Base-by-base conservation (phyloP, 2,113 vertebrate species). In the Lampris incognitus region DNA sequence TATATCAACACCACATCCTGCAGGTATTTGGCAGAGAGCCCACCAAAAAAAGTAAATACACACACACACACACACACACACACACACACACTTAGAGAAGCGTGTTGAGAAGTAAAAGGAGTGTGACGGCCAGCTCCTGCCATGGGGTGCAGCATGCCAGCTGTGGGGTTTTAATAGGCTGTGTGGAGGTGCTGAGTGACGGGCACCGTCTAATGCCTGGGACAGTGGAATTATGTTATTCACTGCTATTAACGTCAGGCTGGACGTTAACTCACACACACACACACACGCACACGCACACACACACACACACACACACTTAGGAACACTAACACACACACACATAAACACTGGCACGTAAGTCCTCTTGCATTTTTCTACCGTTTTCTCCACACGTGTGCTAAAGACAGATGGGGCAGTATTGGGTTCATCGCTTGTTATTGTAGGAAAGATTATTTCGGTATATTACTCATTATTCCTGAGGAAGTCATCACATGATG, bases 81-180 rank as follows among this genome's bases (percentile, higher is more conserved):
- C 2, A 36, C 1, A 40, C 59, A 3, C 1, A 7, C 10, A 3
- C 13, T 61, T 9, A 42, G 41, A 41, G 58, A 39, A n/a, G 44
- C 44, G 44, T 4, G 24, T 24, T 24, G 44, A 7, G 44, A 2
- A 2, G 24, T 24, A 2, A 46, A 42, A 36, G 42, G 59, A 9
- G 8, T 46, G 11, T 42, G 59, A 3, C 9, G 10, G 59, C 5
- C 3, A 61, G 39, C 41, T 42, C 7, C 39, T n/a, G 59, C 11
- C 39, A 13, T 61, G 59, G 41, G 10, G 5, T 61, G 9, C 10
- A 13, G 41, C 3, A 42, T 40, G 10, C 10, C 41, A 40, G n/a
- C 59, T 61, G 38, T n/a, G 59, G 10, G 24, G 41, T 41, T 61
- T 61, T 61, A 61, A 61, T 61, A 42, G 59, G 59, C 9, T 4